Conservation (phyloP, 2,888 invertebrate genomes). For the Urechis unicinctus region DNA sequence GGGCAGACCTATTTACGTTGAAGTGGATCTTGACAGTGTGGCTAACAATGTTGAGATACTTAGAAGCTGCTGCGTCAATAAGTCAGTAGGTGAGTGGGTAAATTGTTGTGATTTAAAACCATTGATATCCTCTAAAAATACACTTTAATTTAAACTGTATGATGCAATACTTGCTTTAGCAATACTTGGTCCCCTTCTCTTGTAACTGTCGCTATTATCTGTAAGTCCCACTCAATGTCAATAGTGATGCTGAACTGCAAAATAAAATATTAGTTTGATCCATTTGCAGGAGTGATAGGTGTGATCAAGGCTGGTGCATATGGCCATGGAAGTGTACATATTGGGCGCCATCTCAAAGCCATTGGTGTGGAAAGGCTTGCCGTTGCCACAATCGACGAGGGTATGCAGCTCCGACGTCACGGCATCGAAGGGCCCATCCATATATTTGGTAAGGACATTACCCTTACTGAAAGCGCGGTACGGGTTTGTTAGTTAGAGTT, state of each 20-base stretch:
- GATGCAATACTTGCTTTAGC: no score
- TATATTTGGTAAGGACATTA: constrained; percentile 23
- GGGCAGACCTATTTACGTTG: background rate
- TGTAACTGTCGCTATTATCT: no score
- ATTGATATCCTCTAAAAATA: no score
- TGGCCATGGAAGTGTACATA: constrained; percentile 26
- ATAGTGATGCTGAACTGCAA: background rate
- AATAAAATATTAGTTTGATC: no score
- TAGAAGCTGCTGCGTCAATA: background rate
- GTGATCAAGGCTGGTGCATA: constrained; percentile 32
- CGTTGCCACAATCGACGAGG: constrained; percentile 28
- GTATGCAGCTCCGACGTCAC: constrained; percentile 23
- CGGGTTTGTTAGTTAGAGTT: background rate
- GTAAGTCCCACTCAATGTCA: no score
- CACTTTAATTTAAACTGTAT: no score
- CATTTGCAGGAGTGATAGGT: constrained; percentile 26
- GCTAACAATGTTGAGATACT: background rate
- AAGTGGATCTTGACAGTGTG: background rate
- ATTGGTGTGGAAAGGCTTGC: constrained; percentile 28
- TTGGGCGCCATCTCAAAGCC: constrained; percentile 22
- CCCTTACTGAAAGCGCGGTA: background rate
- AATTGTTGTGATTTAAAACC: no score
- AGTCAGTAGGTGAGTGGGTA: no score
- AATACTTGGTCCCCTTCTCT: no score
- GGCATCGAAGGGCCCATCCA: constrained; percentile 25